Conservation (phyloP, 2,888 invertebrate genomes). For the Bombyx huttoni region DNA sequence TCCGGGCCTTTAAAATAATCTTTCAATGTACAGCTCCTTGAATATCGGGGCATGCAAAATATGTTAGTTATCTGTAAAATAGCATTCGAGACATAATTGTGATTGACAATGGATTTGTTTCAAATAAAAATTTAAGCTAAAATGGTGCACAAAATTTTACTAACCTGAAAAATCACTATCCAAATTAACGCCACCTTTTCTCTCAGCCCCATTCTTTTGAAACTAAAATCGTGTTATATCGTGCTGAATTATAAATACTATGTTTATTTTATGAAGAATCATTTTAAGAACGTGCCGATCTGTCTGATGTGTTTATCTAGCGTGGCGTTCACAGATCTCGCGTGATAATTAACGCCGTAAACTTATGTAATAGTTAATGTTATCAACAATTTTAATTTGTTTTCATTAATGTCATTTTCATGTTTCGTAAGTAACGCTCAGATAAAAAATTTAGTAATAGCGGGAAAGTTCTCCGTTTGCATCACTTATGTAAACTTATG, state of each 20-base stretch:
- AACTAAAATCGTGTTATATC: conserved; percentile 9
- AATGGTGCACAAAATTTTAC: conserved; percentile 3
- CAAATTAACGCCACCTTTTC: conserved; percentile 30
- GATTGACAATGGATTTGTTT: background rate
- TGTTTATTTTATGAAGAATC: conserved; percentile 8
- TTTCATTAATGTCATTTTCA: background rate
- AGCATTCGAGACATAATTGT: background rate
- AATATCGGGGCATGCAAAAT: conserved; percentile 20
- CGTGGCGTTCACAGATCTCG: conserved; percentile 1
- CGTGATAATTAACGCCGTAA: background rate
- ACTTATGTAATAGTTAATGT: background rate
- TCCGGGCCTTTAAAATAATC: conserved; percentile 8
- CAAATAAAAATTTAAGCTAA: background rate
- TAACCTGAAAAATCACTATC: conserved; percentile 29
- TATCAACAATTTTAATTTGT: background rate
- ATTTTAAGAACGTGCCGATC: conserved; percentile 14
- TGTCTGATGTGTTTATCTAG: conserved; percentile 7
- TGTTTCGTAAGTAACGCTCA: too few species aligned
- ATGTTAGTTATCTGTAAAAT: conserved; percentile 25
- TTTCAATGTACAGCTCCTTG: conserved; percentile 10
- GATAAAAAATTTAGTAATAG: too few species aligned
- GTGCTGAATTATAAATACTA: conserved; percentile 16
- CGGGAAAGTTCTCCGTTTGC: too few species aligned
- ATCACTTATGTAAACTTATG: background rate
- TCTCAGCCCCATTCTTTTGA: conserved; percentile 31